These are phyloP conservation scores for Chironomus tentans DNA, from an alignment of 2,888 invertebrate genomes.

Conservation along the genomic window DNA sequence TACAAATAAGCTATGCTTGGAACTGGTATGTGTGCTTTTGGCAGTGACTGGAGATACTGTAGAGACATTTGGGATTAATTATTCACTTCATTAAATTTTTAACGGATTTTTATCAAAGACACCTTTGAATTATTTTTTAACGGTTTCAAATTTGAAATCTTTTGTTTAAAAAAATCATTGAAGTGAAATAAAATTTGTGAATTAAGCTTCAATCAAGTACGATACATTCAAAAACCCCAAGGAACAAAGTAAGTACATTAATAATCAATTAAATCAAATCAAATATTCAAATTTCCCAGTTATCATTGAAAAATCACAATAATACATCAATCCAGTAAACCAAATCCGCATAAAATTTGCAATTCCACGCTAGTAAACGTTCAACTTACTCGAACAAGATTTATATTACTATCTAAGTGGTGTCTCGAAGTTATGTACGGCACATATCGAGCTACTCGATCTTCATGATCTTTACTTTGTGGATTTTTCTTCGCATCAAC, in stretches of 20 bases:
- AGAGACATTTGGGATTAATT: not conserved
- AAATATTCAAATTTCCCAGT: not conserved
- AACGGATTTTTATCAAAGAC: not conserved
- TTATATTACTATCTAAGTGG: not conserved
- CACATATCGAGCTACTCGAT: conserved; percentile 66
- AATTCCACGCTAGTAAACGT: too few species aligned
- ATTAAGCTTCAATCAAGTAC: too few species aligned
- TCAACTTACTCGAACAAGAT: not conserved
- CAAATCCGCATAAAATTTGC: too few species aligned
- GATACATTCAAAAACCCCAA: too few species aligned
- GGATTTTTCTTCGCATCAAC: not conserved
- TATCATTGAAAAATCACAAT: too few species aligned
- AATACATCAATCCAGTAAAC: too few species aligned
- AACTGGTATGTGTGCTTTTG: not conserved
- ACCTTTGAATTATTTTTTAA: too few species aligned
- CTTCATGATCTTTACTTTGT: conserved; percentile 35
- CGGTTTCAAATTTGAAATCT: too few species aligned
- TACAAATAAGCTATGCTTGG: conserved; percentile 14
- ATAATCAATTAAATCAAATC: not conserved
- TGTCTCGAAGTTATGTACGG: conserved; percentile 66
- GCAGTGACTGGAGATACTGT: not conserved
- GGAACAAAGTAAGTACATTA: too few species aligned
- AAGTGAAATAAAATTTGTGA: too few species aligned
- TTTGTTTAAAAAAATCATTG: too few species aligned
- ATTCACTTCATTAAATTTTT: too few species aligned